Conservation (phyloP, 2,113 vertebrate genomes). For the Platycercus adscitus region DNA sequence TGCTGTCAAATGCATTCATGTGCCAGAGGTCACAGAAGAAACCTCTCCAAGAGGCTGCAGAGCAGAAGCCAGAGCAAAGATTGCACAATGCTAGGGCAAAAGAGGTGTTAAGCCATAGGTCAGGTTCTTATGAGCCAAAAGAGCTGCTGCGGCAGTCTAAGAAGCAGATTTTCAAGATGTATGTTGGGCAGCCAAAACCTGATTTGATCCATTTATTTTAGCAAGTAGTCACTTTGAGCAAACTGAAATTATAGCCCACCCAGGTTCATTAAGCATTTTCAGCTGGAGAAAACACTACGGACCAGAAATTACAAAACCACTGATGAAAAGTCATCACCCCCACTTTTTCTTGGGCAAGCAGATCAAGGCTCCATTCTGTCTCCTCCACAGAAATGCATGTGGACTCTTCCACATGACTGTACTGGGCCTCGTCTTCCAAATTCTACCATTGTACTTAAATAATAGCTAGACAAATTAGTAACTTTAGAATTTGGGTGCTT, state of each 20-base stretch:
- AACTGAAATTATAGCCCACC: neutral
- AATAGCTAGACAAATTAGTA: neutral
- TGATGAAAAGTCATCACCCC: neutral
- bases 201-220: constrained; percentile 41
- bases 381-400: neutral
- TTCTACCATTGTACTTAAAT: neutral
- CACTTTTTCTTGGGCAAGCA: neutral
- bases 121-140: neutral
- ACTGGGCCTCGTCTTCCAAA: neutral
- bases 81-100: neutral
- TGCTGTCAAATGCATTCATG: neutral
- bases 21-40: neutral
- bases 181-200: neutral
- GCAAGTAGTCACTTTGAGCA: constrained; percentile 24
- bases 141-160: neutral
- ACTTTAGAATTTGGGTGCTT: neutral
- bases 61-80: neutral
- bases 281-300: neutral
- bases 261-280: neutral
- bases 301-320: neutral
- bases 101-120: neutral
- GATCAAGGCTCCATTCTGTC: neutral
- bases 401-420: neutral
- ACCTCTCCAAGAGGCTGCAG: neutral
- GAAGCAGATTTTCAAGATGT: constrained; percentile 9